Evolutionary conservation across 2,113 vertebrate species (phyloP), one percentile per base, ranked within the genome.

Genomic region (Nothocercus julius): DNA sequence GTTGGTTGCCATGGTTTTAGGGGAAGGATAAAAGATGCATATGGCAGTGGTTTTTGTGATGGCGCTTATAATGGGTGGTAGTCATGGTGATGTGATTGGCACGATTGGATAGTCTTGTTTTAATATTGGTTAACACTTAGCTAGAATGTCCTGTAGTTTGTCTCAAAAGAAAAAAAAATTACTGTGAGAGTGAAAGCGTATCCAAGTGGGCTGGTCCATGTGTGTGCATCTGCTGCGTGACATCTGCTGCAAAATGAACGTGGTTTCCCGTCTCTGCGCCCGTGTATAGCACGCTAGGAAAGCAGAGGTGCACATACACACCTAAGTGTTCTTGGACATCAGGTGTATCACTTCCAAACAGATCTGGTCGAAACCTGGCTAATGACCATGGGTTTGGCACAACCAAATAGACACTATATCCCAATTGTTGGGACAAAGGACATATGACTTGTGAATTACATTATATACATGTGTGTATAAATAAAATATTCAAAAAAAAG

Each of bases 61-160:
- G 15, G 44, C 19, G 32, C 21, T 85, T 82, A 38, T 53, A 15
- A 13, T 28, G 34, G 58, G 7, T 59, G 19, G 54, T 69, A 25
- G 49, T 70, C 20, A n/a, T 44, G 12, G 40, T 62, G 36, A 13
- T 77, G 34, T 0, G 0, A 20, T 5, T 62, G 59, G n/a, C 36
- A 30, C 45, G 51, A 51, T 87, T 27, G 51, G 36, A 20, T 7
- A 21, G n/a, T 64, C 1, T 2, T 81, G 38, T 38, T 73, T 56
- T 73, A 75, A 40, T n/a, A 12, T 47, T 32, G 76, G 47, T 44
- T 44, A 67, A 32, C 1, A 0, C 24, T 30, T 22, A 27, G n/a
- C 24, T 34, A 58, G 47, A 76, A 40, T 21, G 21, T 6, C 56
- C 61, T 2, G 0, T 54, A 12, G 2, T 2, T 83, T 25, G 19